These are phyloP conservation scores for Octopus bimaculoides DNA, from an alignment of 1,140 invertebrate species.

Conservation along the genomic window DNA sequence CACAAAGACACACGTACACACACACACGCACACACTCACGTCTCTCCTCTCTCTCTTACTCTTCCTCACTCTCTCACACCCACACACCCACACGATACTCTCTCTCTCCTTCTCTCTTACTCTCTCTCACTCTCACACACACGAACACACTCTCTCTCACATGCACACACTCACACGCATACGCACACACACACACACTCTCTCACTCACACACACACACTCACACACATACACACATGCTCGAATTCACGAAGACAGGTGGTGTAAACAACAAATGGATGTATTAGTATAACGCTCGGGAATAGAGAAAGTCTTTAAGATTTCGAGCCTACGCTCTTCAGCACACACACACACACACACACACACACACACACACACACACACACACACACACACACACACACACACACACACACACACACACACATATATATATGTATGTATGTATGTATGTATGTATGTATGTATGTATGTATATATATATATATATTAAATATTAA, in stretches of 20 bases:
- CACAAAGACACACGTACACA: no score
- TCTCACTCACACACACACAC: neutral
- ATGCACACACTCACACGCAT: neutral
- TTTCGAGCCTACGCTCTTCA: no score
- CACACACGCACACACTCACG: rapidly evolving
- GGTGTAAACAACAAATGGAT: no score
- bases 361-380: neutral
- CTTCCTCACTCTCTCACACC: neutral
- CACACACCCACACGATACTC: neutral
- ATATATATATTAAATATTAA: no score
- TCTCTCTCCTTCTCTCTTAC: neutral
- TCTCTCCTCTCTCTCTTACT: neutral
- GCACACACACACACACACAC: no score
- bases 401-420: neutral
- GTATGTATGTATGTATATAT: no score
- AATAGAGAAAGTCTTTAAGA: no score
- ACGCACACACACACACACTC: neutral
- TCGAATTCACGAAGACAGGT: no score
- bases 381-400: neutral
- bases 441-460: no score
- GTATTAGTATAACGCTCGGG: no score
- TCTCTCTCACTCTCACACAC: neutral
- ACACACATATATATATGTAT: neutral
- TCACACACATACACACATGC: neutral
- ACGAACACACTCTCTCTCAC: neutral